These are phyloP conservation scores for Lanius ludovicianus DNA, from an alignment of 2,113 vertebrate species.

Conservation along the genomic window DNA sequence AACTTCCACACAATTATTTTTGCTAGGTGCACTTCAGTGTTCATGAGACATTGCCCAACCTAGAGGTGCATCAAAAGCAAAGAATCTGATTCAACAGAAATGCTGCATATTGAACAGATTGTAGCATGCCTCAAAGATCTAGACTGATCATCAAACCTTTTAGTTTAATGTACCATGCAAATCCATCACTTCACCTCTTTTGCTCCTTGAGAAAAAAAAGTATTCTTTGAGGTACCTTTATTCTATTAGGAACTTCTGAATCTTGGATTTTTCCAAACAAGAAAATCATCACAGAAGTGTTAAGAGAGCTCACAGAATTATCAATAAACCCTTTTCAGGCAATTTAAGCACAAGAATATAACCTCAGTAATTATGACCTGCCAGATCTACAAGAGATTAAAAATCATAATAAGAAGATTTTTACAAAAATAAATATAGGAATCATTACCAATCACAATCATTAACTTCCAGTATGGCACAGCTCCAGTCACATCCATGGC, in stretches of 20 bases:
- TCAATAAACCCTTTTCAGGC: neutral
- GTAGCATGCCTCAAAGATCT: neutral
- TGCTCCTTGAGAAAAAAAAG: neutral
- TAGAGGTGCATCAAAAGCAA: neutral
- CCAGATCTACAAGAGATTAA: neutral
- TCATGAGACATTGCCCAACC: neutral
- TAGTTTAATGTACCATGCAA: slow-evolving; percentile 14
- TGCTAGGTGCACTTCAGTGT: neutral
- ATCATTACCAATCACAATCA: neutral
- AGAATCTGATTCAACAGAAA: neutral
- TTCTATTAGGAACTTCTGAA: neutral
- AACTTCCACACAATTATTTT: neutral
- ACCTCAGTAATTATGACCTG: neutral
- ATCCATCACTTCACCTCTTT: neutral
- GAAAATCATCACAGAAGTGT: neutral
- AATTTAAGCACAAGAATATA: neutral
- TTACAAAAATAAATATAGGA: neutral
- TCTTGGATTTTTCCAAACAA: neutral
- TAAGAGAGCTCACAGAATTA: neutral
- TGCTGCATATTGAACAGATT: neutral
- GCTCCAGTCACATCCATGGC: neutral
- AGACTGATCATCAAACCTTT: neutral
- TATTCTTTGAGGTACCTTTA: neutral
- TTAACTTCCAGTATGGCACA: neutral
- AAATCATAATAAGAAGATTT: neutral